Conservation (phyloP, 2,113 vertebrate species). For the Clupea harengus region DNA sequence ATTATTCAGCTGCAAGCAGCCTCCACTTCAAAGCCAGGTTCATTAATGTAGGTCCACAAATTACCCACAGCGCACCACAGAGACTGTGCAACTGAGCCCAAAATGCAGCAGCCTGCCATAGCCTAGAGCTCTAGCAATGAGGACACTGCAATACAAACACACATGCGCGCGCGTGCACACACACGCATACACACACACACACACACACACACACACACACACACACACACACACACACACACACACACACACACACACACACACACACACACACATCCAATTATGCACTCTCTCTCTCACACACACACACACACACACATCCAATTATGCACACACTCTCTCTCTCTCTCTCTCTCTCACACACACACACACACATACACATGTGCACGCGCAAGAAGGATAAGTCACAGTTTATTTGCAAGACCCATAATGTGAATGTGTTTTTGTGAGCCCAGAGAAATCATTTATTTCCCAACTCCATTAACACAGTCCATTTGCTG, state of each 20-base stretch:
- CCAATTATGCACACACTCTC: not conserved
- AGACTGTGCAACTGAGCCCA: slow-evolving; percentile 4
- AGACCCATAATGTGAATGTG: not conserved
- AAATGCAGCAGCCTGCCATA: slow-evolving; percentile 9
- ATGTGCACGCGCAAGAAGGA: not conserved
- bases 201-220: not conserved
- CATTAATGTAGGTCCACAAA: slow-evolving; percentile 1
- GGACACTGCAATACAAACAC: not conserved
- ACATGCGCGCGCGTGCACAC: not conserved
- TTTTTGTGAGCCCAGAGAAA: not conserved
- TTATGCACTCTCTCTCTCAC: too few species aligned
- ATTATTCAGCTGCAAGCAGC: slow-evolving; percentile 5
- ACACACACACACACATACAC: not conserved
- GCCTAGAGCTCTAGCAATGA: not conserved
- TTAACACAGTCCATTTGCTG: not conserved
- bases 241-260: not conserved
- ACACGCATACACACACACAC: not conserved
- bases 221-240: not conserved
- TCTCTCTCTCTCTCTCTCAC: not conserved
- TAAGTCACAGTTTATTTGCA: not conserved
- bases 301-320: not conserved
- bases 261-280: not conserved
- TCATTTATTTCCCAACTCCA: not conserved
- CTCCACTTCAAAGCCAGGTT: not conserved
- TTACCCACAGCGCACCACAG: not conserved